A percentile compares a stretch with the other conserved stretches of the same genome.
phyloP scores from a whole-genome alignment of 2,113 vertebrate species.

The Channa argus region DNA sequence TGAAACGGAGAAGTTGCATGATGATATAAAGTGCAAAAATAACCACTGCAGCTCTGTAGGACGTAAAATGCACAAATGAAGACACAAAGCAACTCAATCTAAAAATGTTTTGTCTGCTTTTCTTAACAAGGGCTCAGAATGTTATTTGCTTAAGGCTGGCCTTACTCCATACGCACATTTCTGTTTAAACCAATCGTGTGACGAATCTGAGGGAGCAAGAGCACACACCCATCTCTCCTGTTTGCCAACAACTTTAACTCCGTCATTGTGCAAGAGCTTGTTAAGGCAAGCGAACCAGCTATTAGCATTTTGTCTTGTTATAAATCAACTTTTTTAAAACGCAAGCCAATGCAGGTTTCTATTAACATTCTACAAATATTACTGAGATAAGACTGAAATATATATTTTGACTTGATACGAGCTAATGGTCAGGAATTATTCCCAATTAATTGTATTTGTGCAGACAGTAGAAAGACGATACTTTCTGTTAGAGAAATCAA shows the following conservation, averaged over 20 bases:
- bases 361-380: constrained; percentile 11
- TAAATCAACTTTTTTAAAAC: constrained; percentile 23
- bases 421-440: neutral
- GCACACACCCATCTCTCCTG: constrained; percentile 60
- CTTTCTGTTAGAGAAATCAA: constrained; percentile 64
- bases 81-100: neutral
- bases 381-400: constrained; percentile 1
- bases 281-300: constrained; percentile 48
- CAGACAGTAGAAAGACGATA: constrained; percentile 36
- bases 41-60: neutral
- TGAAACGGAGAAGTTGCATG: constrained; percentile 5
- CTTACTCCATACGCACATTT: constrained; percentile 32
- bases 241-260: constrained; percentile 65
- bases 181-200: constrained; percentile 63
- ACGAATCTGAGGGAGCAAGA: constrained; percentile 35
- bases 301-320: constrained; percentile 12
- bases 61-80: neutral
- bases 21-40: neutral
- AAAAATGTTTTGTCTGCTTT: constrained; percentile 21
- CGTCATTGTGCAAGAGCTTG: constrained; percentile 70
- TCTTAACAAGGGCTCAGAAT: neutral
- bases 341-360: constrained; percentile 11
- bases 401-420: neutral
- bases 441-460: constrained; percentile 24
- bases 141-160: constrained; percentile 33